Percentiles rank a stretch among this genome's conserved stretches.
These are phyloP conservation scores for Taeniopygia guttata DNA, from an alignment of 2,797 vertebrate genomes.

Conservation along the genomic window DNA sequence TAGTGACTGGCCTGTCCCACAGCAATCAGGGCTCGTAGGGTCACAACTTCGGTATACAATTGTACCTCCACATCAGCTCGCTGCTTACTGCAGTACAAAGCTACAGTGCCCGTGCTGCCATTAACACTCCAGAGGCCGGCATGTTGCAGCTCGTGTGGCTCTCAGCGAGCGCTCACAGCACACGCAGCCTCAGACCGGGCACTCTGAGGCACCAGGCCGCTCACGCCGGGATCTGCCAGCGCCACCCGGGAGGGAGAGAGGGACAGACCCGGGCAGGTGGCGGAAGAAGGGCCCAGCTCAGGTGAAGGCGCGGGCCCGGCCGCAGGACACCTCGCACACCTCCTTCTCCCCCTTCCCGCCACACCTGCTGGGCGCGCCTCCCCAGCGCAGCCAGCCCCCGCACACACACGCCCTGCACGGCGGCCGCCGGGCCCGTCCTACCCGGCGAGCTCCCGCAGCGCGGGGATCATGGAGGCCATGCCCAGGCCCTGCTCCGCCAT, in stretches of 20 bases:
- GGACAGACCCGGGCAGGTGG: rapidly evolving
- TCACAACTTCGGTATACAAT: rapidly evolving
- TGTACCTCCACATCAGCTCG: rapidly evolving
- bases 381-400: neutral
- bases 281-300: rapidly evolving
- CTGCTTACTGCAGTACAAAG: neutral
- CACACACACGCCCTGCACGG: neutral
- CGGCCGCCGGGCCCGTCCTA: constrained; percentile 46
- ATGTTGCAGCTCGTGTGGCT: rapidly evolving
- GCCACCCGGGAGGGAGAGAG: neutral
- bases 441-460: constrained; percentile 91
- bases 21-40: neutral
- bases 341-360: too few species aligned
- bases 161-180: neutral
- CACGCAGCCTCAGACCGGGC: neutral
- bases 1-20: neutral
- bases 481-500: constrained; percentile 88
- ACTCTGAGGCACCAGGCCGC: neutral
- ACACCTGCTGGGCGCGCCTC: neutral
- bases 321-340: neutral
- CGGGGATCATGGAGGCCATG: constrained; percentile 96
- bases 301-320: neutral
- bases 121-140: neutral
- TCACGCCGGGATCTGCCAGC: too few species aligned
- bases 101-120: neutral